A percentile compares a stretch with the other conserved stretches of the same genome.
Conservation (phyloP, 2,888 invertebrate genomes). For the Yponomeuta sedellus region DNA sequence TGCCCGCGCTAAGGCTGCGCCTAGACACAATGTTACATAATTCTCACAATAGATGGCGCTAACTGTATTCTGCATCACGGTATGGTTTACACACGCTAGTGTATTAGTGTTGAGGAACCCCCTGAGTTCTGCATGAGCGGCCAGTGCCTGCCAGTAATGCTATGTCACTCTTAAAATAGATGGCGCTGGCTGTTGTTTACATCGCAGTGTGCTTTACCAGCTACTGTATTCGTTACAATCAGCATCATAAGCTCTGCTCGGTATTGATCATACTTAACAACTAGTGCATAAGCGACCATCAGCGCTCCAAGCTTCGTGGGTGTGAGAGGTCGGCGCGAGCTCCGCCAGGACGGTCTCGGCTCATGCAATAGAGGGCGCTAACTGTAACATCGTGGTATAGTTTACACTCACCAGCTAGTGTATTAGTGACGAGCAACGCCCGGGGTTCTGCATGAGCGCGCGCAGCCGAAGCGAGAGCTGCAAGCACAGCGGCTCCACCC, state of each 20-base stretch:
- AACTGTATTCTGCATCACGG: too few species aligned
- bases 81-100: background rate
- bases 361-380: too few species aligned
- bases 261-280: background rate
- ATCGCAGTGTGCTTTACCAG: too few species aligned
- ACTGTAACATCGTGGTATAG: too few species aligned
- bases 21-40: too few species aligned
- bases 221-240: too few species aligned
- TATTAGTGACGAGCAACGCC: slow-evolving; percentile 84
- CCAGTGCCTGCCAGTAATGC: too few species aligned
- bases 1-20: background rate
- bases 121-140: background rate
- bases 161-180: too few species aligned
- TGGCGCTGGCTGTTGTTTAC: too few species aligned
- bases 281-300: background rate
- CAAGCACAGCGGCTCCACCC: slow-evolving; percentile 82
- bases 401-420: slow-evolving; percentile 78
- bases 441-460: slow-evolving; percentile 79
- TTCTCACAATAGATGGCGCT: too few species aligned
- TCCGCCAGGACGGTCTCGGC: background rate
- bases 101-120: background rate
- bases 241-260: too few species aligned
- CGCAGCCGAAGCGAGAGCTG: slow-evolving; percentile 87
- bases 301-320: background rate
- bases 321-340: background rate